A percentile compares a stretch with the other conserved stretches of the same genome.
Evolutionary conservation across 53 echinoderm and acorn worm species (phyloP).

Genomic region (Apostichopus leukothele): DNA sequence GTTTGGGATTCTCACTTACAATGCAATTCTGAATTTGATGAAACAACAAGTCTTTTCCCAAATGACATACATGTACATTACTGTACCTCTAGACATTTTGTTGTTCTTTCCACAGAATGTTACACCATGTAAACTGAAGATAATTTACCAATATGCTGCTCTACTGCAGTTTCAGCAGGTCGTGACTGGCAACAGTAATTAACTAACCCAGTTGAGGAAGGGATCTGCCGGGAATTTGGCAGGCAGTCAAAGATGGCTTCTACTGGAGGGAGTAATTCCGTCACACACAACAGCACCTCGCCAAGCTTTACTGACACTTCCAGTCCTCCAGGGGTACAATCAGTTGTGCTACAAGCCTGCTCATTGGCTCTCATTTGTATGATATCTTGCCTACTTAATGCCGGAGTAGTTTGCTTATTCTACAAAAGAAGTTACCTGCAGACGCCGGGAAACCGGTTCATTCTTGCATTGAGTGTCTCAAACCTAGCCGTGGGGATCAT

Average conservation of each 20-base stretch:
- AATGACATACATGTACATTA: too few relatives aligned
- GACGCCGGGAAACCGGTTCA: slow-evolving; percentile 79
- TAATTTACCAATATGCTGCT: too few relatives aligned
- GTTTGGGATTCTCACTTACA: too few relatives aligned
- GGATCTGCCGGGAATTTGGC: neutral
- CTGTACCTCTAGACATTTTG: neutral
- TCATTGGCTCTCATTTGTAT: slow-evolving; percentile 66
- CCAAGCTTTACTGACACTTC: neutral
- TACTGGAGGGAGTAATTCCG: neutral
- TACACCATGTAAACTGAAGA: neutral
- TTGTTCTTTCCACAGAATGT: neutral
- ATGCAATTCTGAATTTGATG: too few relatives aligned
- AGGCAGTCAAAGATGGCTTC: neutral
- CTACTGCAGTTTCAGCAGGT: neutral
- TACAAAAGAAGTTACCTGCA: slow-evolving; percentile 75
- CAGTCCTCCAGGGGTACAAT: neutral
- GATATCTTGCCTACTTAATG: slow-evolving; percentile 70
- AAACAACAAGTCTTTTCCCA: too few relatives aligned
- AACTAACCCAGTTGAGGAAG: neutral
- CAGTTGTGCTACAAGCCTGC: slow-evolving; percentile 48
- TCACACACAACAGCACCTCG: neutral
- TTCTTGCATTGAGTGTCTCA: slow-evolving; percentile 75
- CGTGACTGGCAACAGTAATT: neutral
- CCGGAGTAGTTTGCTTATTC: slow-evolving; percentile 65
- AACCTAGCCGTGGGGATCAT: slow-evolving; percentile 62